phyloP scores from a whole-genome alignment of 2,113 vertebrate species.

The Anoplopoma fimbria region DNA sequence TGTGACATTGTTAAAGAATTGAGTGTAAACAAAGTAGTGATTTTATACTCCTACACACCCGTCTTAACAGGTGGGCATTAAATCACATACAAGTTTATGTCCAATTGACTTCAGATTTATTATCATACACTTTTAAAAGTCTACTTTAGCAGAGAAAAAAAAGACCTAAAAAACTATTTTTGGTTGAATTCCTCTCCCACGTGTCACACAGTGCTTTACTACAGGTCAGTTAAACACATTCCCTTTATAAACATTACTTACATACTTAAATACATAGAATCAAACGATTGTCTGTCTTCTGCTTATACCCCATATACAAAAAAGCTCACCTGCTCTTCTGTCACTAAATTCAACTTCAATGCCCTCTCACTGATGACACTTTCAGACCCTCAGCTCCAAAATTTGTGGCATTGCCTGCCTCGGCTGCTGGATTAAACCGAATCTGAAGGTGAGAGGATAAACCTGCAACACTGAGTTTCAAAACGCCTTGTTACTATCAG shows the following conservation, averaged over 20 bases:
- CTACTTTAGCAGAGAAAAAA: slow-evolving; percentile 23
- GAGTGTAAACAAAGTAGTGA: neutral
- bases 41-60: neutral
- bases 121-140: slow-evolving; percentile 11
- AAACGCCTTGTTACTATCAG: neutral
- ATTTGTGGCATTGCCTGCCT: slow-evolving; percentile 21
- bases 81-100: slow-evolving; percentile 1
- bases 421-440: neutral
- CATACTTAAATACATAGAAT: slow-evolving; percentile 59
- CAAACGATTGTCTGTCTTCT: slow-evolving; percentile 3
- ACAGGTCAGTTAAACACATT: slow-evolving; percentile 71
- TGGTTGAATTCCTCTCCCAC: slow-evolving; percentile 51
- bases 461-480: neutral
- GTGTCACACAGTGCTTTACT: slow-evolving; percentile 71
- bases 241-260: slow-evolving; percentile 77
- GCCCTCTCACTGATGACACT: slow-evolving; percentile 49
- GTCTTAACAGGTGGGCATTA: neutral
- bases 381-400: slow-evolving; percentile 8
- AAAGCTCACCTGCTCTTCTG: slow-evolving; percentile 24
- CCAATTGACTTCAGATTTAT: neutral
- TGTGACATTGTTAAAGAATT: neutral
- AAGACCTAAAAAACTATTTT: slow-evolving; percentile 25
- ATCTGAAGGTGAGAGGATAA: slow-evolving; percentile 1
- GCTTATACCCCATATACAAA: slow-evolving; percentile 1
- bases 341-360: slow-evolving; percentile 41